A percentile compares a stretch with the other conserved stretches of the same genome.
Evolutionary conservation across 2,888 invertebrate genomes (phyloP).

Genomic region (Latheticus oryzae): DNA sequence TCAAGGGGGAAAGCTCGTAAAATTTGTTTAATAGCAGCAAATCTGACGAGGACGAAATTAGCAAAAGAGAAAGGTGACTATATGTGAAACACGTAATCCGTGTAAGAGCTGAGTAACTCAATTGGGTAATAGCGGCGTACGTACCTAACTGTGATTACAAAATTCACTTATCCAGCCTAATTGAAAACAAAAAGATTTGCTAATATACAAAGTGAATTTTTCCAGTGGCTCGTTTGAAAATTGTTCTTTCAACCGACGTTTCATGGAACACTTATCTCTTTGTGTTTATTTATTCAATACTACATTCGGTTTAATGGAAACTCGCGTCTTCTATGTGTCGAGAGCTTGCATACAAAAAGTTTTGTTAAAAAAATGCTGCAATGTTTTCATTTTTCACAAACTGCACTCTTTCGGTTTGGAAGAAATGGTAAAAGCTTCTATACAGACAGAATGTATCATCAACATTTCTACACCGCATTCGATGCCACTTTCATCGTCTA

Average conservation of each 20-base stretch:
- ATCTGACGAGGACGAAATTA: slow-evolving; percentile 11
- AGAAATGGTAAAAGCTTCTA: too few relatives aligned
- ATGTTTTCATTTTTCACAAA: slow-evolving; percentile 10
- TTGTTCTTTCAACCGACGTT: slow-evolving; percentile 36
- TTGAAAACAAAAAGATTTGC: slow-evolving; percentile 37
- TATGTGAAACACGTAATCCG: slow-evolving; percentile 23
- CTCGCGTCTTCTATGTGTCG: slow-evolving; percentile 23
- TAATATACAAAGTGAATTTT: slow-evolving; percentile 41
- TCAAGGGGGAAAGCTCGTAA: slow-evolving; percentile 10
- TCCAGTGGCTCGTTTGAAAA: slow-evolving; percentile 27
- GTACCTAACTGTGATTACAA: slow-evolving; percentile 34
- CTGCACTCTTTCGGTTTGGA: too few relatives aligned
- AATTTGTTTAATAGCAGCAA: slow-evolving; percentile 31
- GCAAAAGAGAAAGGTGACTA: slow-evolving; percentile 3
- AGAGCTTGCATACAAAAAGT: slow-evolving; percentile 25
- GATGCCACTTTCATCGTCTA: too few relatives aligned
- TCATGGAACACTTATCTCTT: slow-evolving; percentile 39
- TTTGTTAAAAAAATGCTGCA: slow-evolving; percentile 11
- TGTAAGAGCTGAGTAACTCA: slow-evolving; percentile 35
- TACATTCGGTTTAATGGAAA: slow-evolving; percentile 29
- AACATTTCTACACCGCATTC: too few relatives aligned
- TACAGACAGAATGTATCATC: too few relatives aligned
- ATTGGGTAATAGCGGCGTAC: slow-evolving; percentile 30
- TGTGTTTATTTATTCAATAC: slow-evolving; percentile 38
- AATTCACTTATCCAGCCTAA: slow-evolving; percentile 36